Percentiles rank a stretch among this genome's conserved stretches.
These are phyloP conservation scores for Epinephelus lanceolatus DNA, from an alignment of 2,113 vertebrate species.

Conservation along the genomic window DNA sequence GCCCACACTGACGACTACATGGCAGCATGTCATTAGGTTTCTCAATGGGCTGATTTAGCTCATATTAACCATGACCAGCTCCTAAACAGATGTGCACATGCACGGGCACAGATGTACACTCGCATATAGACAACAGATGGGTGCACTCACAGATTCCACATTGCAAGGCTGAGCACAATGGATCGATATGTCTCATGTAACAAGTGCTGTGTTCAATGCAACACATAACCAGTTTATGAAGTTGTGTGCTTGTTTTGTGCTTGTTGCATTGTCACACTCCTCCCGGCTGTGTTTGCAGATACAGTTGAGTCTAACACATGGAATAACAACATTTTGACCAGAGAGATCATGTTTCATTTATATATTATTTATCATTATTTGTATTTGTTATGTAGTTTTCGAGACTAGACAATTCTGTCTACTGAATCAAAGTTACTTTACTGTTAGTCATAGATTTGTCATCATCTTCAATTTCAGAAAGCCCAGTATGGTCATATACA, in stretches of 20 bases:
- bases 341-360: neutral
- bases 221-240: slow-evolving; percentile 3
- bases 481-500: neutral
- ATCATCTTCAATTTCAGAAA: neutral
- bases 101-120: slow-evolving; percentile 1
- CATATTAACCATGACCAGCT: slow-evolving; percentile 66
- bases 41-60: slow-evolving; percentile 80
- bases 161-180: slow-evolving; percentile 48
- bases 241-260: slow-evolving; percentile 7
- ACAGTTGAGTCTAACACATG: neutral
- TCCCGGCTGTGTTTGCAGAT: neutral
- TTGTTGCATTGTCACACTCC: neutral
- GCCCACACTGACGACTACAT: slow-evolving; percentile 76
- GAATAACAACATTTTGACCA: neutral
- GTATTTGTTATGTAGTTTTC: neutral
- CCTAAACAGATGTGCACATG: slow-evolving; percentile 30
- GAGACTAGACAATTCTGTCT: neutral
- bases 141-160: slow-evolving; percentile 22
- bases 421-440: neutral
- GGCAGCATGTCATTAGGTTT: slow-evolving; percentile 77
- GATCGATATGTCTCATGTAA: slow-evolving; percentile 43
- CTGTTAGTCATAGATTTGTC: too few species aligned
- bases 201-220: slow-evolving; percentile 50
- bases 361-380: neutral
- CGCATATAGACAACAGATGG: slow-evolving; percentile 35